Conservation (phyloP, 1,140 invertebrate species). For the Coenobita brevimanus region DNA sequence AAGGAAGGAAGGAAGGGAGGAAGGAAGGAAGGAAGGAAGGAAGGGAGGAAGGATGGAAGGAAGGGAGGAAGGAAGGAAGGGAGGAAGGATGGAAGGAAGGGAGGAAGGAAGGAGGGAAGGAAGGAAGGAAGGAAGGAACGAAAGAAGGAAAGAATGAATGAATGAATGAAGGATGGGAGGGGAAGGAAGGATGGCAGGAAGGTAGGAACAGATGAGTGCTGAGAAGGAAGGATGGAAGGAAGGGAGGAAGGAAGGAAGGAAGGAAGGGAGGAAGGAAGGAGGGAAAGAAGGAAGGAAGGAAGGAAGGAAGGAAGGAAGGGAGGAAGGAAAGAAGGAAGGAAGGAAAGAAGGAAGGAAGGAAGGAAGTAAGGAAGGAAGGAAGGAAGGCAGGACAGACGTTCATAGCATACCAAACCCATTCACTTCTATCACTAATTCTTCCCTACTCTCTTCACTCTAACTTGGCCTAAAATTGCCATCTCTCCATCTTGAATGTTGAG, state of each 20-base stretch:
- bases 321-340: too few species aligned
- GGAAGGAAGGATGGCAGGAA: not conserved
- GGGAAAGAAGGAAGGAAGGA: too few species aligned
- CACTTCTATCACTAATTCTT: too few species aligned
- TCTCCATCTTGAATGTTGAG: too few species aligned
- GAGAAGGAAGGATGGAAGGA: not conserved
- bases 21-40: not conserved
- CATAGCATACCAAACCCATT: too few species aligned
- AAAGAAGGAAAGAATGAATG: not conserved
- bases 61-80: conserved; percentile 3
- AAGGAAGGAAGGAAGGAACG: not conserved
- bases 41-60: not conserved
- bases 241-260: conserved; percentile 14
- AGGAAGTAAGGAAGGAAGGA: too few species aligned
- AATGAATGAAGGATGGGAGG: not conserved
- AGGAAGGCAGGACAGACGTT: too few species aligned
- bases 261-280: not conserved
- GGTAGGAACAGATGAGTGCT: not conserved
- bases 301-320: too few species aligned
- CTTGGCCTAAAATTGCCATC: too few species aligned
- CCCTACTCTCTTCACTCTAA: too few species aligned
- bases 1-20: not conserved
- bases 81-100: not conserved
- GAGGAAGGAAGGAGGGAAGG: not conserved
- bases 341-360: too few species aligned